Evolutionary conservation across 1,140 invertebrate genomes (phyloP).

Genomic region (honey bee (Apis mellifera)): DNA sequence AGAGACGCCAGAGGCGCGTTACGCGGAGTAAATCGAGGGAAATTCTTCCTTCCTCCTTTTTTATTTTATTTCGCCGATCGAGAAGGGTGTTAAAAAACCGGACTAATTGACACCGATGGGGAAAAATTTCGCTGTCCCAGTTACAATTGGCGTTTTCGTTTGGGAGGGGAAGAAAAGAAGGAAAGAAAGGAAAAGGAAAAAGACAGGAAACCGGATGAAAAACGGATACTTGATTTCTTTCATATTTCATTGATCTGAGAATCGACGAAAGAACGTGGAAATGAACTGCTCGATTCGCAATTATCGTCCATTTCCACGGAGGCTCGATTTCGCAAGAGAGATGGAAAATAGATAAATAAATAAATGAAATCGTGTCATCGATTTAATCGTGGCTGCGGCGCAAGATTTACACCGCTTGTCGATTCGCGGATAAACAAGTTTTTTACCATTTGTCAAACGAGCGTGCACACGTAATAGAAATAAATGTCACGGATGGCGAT

Average conservation of each 20-base stretch:
- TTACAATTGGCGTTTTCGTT: conserved; percentile 15
- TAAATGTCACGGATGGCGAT: too few relatives aligned
- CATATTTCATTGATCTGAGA: conserved; percentile 5
- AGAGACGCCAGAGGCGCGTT: conserved; percentile 21
- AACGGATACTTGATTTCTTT: conserved; percentile 15
- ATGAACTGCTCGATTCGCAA: conserved; percentile 10
- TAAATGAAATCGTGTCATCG: conserved; percentile 3
- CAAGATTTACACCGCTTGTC: background rate
- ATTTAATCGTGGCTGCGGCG: background rate
- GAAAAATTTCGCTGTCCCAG: conserved; percentile 39
- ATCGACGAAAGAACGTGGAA: background rate
- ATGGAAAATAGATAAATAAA: background rate
- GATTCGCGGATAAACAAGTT: background rate
- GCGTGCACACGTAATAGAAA: too few relatives aligned
- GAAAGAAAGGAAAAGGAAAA: background rate
- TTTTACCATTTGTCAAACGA: background rate
- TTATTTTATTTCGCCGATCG: conserved; percentile 28
- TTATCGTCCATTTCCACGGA: background rate
- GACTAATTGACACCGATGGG: conserved; percentile 47
- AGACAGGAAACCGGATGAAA: background rate
- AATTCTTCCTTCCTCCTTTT: conserved; percentile 19
- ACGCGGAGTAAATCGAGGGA: conserved; percentile 39
- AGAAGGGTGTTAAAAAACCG: conserved; percentile 29
- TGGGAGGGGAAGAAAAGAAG: background rate
- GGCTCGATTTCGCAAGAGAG: background rate